Evolutionary conservation across 2,888 invertebrate species (phyloP).

Genomic region (Ellobium chinense): DNA sequence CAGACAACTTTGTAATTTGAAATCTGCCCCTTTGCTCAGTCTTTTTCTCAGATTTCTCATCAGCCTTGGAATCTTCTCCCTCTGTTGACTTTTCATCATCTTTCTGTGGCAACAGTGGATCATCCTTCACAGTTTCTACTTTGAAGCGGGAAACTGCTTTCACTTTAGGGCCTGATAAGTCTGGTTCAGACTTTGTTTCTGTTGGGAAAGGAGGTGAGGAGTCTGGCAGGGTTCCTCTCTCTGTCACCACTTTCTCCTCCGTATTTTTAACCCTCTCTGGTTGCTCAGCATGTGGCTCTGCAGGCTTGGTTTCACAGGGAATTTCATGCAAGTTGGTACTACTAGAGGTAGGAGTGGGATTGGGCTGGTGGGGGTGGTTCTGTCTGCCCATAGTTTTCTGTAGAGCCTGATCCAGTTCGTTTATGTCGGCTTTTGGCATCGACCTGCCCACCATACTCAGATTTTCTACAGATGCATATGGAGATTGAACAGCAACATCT

Average conservation of each 20-base stretch:
- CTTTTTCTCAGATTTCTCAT: constrained; percentile 38
- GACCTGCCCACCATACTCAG: constrained; percentile 53
- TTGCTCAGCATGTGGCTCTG: constrained; percentile 17
- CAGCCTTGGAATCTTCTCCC: constrained; percentile 10
- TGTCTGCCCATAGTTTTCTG: constrained; percentile 72
- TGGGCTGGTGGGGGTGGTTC: constrained; percentile 32
- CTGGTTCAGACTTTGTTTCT: constrained; percentile 47
- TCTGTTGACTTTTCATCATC: constrained; percentile 3
- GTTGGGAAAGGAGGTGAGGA: constrained; percentile 1
- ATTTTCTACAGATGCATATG: constrained; percentile 55
- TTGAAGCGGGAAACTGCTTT: constrained; percentile 59
- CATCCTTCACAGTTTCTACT: constrained; percentile 65
- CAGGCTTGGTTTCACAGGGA: constrained; percentile 2
- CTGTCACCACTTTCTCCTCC: constrained; percentile 38
- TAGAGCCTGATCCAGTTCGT: constrained; percentile 71
- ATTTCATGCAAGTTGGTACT: constrained; percentile 40
- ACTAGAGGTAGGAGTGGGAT: constrained; percentile 30
- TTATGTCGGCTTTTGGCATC: constrained; percentile 36
- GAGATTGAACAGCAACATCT: constrained; percentile 47
- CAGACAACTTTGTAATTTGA: constrained; percentile 62
- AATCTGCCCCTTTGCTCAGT: constrained; percentile 59
- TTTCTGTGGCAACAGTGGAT: constrained; percentile 52
- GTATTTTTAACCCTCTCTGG: constrained; percentile 13
- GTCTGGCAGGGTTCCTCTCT: constrained; percentile 7
- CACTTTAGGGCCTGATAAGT: constrained; percentile 42